Base-by-base conservation (phyloP, 2,797 vertebrate genomes). In the Acrossocheilus wenchowensis region DNA sequence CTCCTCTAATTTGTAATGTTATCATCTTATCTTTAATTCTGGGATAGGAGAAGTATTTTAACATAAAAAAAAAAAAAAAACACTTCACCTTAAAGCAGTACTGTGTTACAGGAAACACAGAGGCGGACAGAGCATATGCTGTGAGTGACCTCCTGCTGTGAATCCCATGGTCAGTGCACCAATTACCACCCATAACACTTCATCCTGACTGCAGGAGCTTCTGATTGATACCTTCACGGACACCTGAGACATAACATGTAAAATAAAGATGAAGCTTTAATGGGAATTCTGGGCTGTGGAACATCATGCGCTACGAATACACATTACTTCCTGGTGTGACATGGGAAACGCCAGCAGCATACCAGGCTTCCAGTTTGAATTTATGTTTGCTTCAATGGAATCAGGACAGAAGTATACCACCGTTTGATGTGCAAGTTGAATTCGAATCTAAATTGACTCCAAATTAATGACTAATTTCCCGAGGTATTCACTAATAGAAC, bases 381-480 rank as follows among this genome's bases (percentile, higher is more conserved):
- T 68, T 36, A 36, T 4, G 4, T 50, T 36, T 41, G 34, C 36
- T 39, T 62, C 52, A 50, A 48, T 50, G 41, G 11, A 74, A 74
- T 75, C 57, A 43, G 9, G 62, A 6, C 26, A 15, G 41, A 57
- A 23, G 50, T 52, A n/a, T 52, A 77, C n/a, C 3, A 10, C 45
- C 9, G 0, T 72, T 72, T 45, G 43, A 82, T 9, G 9, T 60
- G 48, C 39, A 45, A 79, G 80, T 78, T 82, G 19, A 81, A 81
- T 57, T 41, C 9, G 1, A 73, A 79, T 68, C 74, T 50, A 68
- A 88, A 86, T 87, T 74, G 41, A 89, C 75, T 87, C 34, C 36
- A 57, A 60, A 89, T 89, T 48, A 88, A 78, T 73, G 30, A 57
- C 54, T 89, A 19, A 89, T 88, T 85, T 87, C 84, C 86, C 83